These are phyloP conservation scores for Odocoileus hemionus DNA, from an alignment of 2,113 vertebrate species.

Conservation along the genomic window DNA sequence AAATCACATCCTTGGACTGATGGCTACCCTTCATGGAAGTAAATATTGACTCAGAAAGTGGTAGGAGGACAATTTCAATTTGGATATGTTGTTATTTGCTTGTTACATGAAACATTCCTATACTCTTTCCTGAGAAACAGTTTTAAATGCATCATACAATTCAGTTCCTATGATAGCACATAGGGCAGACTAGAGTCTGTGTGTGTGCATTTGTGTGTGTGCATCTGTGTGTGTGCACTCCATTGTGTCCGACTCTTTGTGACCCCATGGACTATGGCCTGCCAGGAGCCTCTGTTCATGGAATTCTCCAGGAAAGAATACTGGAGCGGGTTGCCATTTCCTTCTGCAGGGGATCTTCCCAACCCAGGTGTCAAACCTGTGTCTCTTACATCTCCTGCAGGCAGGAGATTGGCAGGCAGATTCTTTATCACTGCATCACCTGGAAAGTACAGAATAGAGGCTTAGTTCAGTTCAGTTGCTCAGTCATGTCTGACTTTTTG, in stretches of 20 bases:
- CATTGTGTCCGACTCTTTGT: not conserved
- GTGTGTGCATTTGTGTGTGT: not conserved
- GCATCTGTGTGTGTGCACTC: not conserved
- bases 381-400: not conserved
- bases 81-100: not conserved
- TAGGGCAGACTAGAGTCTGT: not conserved
- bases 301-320: not conserved
- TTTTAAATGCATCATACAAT: not conserved
- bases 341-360: not conserved
- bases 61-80: not conserved
- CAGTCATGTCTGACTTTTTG: rapidly evolving
- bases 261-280: not conserved
- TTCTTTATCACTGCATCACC: not conserved
- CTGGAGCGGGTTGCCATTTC: not conserved
- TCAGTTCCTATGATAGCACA: not conserved
- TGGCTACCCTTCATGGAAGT: not conserved
- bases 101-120: not conserved
- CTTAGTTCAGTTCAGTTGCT: not conserved
- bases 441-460: not conserved
- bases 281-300: not conserved
- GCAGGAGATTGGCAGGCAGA: not conserved
- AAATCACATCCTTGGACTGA: not conserved
- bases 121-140: not conserved
- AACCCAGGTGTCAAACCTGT: not conserved
- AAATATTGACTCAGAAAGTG: not conserved